Percentiles rank a stretch among this genome's conserved stretches.
phyloP scores from a whole-genome alignment of 2,113 vertebrate genomes.

The Strigops habroptila region DNA sequence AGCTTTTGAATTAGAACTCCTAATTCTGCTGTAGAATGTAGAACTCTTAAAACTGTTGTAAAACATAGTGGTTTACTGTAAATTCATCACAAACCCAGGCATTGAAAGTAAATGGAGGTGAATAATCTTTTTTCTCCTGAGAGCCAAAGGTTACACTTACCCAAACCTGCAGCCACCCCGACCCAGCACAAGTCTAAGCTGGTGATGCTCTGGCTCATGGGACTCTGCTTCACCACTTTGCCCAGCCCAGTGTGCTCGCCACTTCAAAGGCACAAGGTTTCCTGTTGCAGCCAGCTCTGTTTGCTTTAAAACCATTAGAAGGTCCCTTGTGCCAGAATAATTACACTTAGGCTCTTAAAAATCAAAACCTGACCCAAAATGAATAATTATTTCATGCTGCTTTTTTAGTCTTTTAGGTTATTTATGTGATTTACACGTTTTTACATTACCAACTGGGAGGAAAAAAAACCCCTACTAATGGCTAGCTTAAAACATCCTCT shows the following conservation, averaged over 20 bases:
- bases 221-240: not conserved
- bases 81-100: not conserved
- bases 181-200: not conserved
- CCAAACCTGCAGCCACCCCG: not conserved
- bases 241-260: fast-evolving
- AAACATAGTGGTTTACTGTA: not conserved
- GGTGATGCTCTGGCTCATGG: not conserved
- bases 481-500: not conserved
- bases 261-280: not conserved
- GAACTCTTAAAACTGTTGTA: not conserved
- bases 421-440: slow-evolving; percentile 5
- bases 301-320: not conserved
- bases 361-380: not conserved
- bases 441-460: not conserved
- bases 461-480: not conserved
- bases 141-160: not conserved
- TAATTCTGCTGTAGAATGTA: not conserved
- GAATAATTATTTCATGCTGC: slow-evolving; percentile 21
- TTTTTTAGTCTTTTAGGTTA: slow-evolving; percentile 27
- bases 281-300: not conserved
- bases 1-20: not conserved
- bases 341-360: slow-evolving; percentile 7
- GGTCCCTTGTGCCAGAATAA: not conserved
- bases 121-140: not conserved
- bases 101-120: not conserved